Evolutionary conservation across 1,140 invertebrate genomes (phyloP).

Genomic region (Eurosta solidaginis): DNA sequence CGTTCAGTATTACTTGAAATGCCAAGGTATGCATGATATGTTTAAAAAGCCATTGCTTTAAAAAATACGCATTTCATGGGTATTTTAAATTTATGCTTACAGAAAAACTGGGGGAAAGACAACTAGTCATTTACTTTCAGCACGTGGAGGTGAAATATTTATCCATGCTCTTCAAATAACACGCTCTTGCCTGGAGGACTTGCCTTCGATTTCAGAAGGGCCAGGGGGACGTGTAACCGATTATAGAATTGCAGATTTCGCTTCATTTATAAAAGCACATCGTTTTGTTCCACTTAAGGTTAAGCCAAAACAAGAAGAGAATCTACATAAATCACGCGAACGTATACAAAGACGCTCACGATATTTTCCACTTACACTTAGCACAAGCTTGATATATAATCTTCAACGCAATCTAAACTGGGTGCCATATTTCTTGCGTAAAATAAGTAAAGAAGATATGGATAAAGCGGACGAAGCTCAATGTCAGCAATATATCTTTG

Average conservation of each 20-base stretch:
- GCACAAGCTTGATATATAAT: slow-evolving; percentile 79
- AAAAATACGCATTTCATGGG: neutral
- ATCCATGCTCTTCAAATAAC: slow-evolving; percentile 88
- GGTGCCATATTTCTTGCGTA: slow-evolving; percentile 80
- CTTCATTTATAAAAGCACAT: slow-evolving; percentile 84
- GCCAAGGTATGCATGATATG: slow-evolving; percentile 64
- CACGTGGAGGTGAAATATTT: slow-evolving; percentile 95
- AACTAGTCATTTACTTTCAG: slow-evolving; percentile 89
- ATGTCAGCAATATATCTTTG: slow-evolving; percentile 86
- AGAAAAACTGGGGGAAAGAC: slow-evolving; percentile 83
- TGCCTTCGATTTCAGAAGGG: slow-evolving; percentile 92
- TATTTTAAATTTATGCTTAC: neutral
- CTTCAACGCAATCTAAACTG: slow-evolving; percentile 72
- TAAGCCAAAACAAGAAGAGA: slow-evolving; percentile 53
- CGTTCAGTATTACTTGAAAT: slow-evolving; percentile 94
- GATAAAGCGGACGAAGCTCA: slow-evolving; percentile 84
- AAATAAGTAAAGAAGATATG: slow-evolving; percentile 82
- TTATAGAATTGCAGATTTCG: slow-evolving; percentile 87
- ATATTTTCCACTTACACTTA: slow-evolving; percentile 86
- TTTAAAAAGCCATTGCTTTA: neutral
- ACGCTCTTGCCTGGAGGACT: slow-evolving; percentile 90
- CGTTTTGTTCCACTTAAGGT: slow-evolving; percentile 72
- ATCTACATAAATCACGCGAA: slow-evolving; percentile 67
- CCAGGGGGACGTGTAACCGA: slow-evolving; percentile 91
- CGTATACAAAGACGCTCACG: slow-evolving; percentile 78